Evolutionary conservation across 2,113 vertebrate genomes (phyloP), one percentile per base, ranked within the genome.

Genomic region (Platysternon megacephalum): DNA sequence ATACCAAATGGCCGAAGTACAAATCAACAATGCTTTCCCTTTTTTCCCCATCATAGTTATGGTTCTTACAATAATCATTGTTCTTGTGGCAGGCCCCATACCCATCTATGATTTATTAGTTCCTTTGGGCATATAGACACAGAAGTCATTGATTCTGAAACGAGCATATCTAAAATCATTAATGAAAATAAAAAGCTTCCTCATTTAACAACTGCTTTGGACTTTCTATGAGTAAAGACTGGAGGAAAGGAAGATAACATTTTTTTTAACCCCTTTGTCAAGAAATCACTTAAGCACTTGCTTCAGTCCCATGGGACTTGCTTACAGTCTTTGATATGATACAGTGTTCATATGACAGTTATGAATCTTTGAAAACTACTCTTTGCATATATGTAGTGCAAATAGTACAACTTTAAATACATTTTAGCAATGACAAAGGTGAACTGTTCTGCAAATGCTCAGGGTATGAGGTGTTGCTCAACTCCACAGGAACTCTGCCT

Each of bases 271-370:
- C 24, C 46, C 65, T 84, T 56, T 68, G 35, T 58, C 48, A 72
- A 81, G 78, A 88, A 89, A 94, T 93, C 2, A 2, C 80, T 78
- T 79, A 88, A 97, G 74, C 44, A 82, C 85, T 88, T 2, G 0
- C 74, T 88, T 95, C 84, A 88, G 49, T 82, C 91, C 53, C 84
- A 88, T 91, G 93, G 81, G 95, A 86, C 90, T 91, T 91, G 49
- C 87, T 93, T 93, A 86, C 91, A 94, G 87, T 90, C 96, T 97
- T 96, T 97, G 93, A 92, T 97, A 95, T 80, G 94, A 96, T 88
- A 96, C 95, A 89, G 86, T 97, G 95, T 97, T 97, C 96, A 72
- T 95, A 91, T n/a, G 84, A 55, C 74, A 83, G 85, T 90, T 95
- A 95, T 95, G 94, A 95, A 97, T 97, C 96, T 95, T 79, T 85